Evolutionary conservation across 2,888 invertebrate genomes (phyloP).

Genomic region (Agrilus mali): DNA sequence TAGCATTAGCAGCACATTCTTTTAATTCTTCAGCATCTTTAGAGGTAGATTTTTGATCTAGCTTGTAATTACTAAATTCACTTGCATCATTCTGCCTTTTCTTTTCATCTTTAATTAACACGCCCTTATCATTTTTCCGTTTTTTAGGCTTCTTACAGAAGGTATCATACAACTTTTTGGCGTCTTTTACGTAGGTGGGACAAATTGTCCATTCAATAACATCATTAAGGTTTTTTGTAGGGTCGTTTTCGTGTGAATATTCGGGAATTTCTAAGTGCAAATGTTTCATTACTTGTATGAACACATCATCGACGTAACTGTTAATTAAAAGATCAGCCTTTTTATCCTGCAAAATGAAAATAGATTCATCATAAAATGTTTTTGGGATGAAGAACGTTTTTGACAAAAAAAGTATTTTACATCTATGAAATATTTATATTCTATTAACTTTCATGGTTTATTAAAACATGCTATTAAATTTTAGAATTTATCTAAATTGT

Average conservation of each 20-base stretch:
- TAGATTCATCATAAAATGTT: constrained; percentile 6
- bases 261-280: constrained; percentile 61
- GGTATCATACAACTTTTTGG: constrained; percentile 49
- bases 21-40: too few relatives aligned
- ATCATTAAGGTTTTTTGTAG: constrained; percentile 41
- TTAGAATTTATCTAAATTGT: background rate
- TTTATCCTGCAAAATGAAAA: constrained; percentile 57
- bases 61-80: constrained; percentile 1
- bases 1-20: too few relatives aligned
- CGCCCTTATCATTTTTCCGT: constrained; percentile 16
- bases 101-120: constrained; percentile 11
- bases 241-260: constrained; percentile 53
- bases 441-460: too few relatives aligned
- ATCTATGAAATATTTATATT: too few relatives aligned
- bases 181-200: constrained; percentile 42
- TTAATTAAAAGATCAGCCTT: constrained; percentile 83
- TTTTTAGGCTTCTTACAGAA: constrained; percentile 30
- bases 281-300: constrained; percentile 60
- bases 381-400: too few relatives aligned
- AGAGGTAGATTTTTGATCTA: too few relatives aligned
- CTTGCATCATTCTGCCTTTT: constrained; percentile 12
- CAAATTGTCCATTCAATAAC: constrained; percentile 64
- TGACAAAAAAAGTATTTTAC: too few relatives aligned
- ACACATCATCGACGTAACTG: constrained; percentile 76
- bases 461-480: background rate